Evolutionary conservation across 2,113 vertebrate species (phyloP).

Genomic region (Prochilodus magdalenae): DNA sequence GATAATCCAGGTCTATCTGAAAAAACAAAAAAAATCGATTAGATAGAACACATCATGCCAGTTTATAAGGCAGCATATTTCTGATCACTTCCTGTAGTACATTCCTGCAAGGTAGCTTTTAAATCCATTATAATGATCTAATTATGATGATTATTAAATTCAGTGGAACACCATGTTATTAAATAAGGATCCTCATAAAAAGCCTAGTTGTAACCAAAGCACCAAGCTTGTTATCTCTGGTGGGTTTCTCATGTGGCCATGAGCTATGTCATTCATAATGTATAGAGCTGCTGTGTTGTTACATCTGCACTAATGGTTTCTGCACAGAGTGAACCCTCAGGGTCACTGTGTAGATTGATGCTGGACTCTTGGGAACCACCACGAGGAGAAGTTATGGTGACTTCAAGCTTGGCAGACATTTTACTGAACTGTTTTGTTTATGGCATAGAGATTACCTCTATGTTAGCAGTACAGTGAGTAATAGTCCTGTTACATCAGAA

Average conservation of each 20-base stretch:
- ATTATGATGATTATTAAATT: too few relatives aligned
- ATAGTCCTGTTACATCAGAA: too few relatives aligned
- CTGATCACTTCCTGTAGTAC: too few relatives aligned
- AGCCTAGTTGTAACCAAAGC: background rate
- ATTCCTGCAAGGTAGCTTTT: too few relatives aligned
- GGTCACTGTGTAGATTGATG: background rate
- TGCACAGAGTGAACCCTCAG: background rate
- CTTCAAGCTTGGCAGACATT: background rate
- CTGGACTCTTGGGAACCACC: background rate
- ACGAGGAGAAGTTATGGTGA: background rate
- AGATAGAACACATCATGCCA: too few relatives aligned
- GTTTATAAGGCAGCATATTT: too few relatives aligned
- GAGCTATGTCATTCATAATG: conserved; percentile 24
- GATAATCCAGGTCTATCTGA: too few relatives aligned
- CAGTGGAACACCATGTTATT: too few relatives aligned
- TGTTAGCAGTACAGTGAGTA: too few relatives aligned
- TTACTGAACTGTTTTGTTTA: background rate
- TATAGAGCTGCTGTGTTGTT: background rate
- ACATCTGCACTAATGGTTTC: background rate
- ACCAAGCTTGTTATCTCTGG: background rate
- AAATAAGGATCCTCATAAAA: background rate
- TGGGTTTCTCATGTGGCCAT: background rate
- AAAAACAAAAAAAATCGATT: too few relatives aligned
- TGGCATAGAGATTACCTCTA: too few relatives aligned
- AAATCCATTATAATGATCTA: too few relatives aligned